These are phyloP conservation scores for Melanogrammus aeglefinus DNA, from an alignment of 2,797 vertebrate genomes.

Conservation along the genomic window DNA sequence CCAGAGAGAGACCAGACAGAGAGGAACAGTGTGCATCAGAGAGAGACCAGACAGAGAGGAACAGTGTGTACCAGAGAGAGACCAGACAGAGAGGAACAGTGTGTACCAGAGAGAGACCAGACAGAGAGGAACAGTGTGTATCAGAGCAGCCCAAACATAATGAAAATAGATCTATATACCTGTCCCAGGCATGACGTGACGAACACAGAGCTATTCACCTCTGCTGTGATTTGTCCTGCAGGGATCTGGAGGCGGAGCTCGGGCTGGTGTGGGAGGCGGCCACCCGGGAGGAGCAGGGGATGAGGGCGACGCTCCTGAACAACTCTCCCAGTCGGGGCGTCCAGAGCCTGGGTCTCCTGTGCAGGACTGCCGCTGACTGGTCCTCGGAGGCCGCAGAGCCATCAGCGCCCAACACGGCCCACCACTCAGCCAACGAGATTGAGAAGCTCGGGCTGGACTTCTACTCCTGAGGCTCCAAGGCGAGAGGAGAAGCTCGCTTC, in stretches of 20 bases:
- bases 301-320: slow-evolving; percentile 72
- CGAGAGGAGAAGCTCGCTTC: neutral
- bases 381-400: slow-evolving; percentile 13
- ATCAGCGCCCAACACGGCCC: slow-evolving; percentile 9
- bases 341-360: neutral
- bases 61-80: slow-evolving; percentile 9
- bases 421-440: neutral
- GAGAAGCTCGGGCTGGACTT: neutral
- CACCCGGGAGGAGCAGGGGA: slow-evolving; percentile 80
- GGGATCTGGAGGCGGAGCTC: slow-evolving; percentile 82
- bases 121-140: slow-evolving; percentile 4
- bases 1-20: too few relatives aligned
- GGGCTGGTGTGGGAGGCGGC: slow-evolving; percentile 87
- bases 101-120: neutral
- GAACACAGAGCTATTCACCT: neutral
- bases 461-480: slow-evolving; percentile 1
- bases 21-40: too few relatives aligned
- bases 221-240: slow-evolving; percentile 44
- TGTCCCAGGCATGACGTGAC: too few relatives aligned
- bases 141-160: too few relatives aligned
- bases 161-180: neutral
- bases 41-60: too few relatives aligned
- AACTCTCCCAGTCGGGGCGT: slow-evolving; percentile 14
- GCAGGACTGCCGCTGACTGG: neutral
- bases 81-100: neutral